Conservation (phyloP, 2,797 vertebrate genomes). For the Tragopan temminckii region DNA sequence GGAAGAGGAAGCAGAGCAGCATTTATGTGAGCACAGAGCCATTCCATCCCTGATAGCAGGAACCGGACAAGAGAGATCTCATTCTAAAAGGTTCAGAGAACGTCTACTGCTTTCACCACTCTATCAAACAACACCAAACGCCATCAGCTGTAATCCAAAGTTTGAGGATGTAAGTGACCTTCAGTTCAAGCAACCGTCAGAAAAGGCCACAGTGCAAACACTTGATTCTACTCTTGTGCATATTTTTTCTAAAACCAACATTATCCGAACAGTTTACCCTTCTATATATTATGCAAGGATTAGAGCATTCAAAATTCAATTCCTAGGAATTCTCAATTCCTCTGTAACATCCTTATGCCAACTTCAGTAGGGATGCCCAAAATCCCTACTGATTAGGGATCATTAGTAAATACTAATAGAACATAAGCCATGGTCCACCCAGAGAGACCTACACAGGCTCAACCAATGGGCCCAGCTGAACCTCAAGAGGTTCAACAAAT, state of each 20-base stretch:
- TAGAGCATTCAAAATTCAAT: not conserved
- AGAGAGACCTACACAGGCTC: too few species aligned
- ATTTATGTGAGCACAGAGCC: not conserved
- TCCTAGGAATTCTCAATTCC: not conserved
- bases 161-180: not conserved
- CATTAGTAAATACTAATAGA: not conserved
- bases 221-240: not conserved
- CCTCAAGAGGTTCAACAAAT: too few species aligned
- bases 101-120: not conserved
- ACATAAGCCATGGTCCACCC: not conserved
- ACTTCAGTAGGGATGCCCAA: not conserved
- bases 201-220: not conserved
- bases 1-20: not conserved
- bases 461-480: too few species aligned
- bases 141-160: not conserved
- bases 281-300: not conserved
- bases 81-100: not conserved
- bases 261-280: not conserved
- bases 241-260: not conserved
- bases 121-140: not conserved
- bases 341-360: not conserved
- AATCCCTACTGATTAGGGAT: not conserved
- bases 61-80: not conserved
- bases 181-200: not conserved
- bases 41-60: not conserved